phyloP scores from a whole-genome alignment of 2,888 invertebrate species.

The Blomia tropicalis region DNA sequence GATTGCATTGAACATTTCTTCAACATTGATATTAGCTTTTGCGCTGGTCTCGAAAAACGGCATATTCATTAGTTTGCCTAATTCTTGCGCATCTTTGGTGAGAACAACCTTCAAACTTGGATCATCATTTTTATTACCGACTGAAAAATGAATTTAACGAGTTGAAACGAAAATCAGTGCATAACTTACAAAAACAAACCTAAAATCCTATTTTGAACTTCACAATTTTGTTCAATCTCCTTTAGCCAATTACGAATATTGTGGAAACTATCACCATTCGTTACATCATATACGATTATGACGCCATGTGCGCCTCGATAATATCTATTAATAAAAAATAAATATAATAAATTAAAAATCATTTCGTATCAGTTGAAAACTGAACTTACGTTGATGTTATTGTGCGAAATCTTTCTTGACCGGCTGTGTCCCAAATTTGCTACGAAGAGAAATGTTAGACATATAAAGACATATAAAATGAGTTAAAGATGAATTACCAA shows the following conservation, averaged over 20 bases:
- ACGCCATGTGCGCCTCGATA: constrained; percentile 98
- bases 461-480: too few species aligned
- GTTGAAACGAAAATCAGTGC: not conserved
- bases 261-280: constrained; percentile 94
- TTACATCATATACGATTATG: constrained; percentile 97
- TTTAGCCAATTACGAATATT: constrained; percentile 98
- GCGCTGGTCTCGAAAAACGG: constrained; percentile 95
- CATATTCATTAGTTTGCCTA: constrained; percentile 93
- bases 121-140: constrained; percentile 92
- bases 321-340: constrained; percentile 44
- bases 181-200: constrained; percentile 42
- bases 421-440: constrained; percentile 97
- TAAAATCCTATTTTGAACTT: constrained; percentile 92
- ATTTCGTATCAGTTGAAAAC: not conserved
- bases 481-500: too few species aligned
- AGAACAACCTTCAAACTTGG: constrained; percentile 87
- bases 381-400: constrained; percentile 81
- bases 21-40: constrained; percentile 96
- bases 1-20: constrained; percentile 67
- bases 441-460: too few species aligned
- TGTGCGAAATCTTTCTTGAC: constrained; percentile 90
- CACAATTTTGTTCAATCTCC: constrained; percentile 99
- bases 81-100: constrained; percentile 88
- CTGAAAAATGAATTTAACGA: constrained; percentile 38
- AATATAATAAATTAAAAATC: not conserved